Percentiles rank a stretch among this genome's conserved stretches.
Conservation (phyloP, 2,113 vertebrate species). For the Suncus etruscus region DNA sequence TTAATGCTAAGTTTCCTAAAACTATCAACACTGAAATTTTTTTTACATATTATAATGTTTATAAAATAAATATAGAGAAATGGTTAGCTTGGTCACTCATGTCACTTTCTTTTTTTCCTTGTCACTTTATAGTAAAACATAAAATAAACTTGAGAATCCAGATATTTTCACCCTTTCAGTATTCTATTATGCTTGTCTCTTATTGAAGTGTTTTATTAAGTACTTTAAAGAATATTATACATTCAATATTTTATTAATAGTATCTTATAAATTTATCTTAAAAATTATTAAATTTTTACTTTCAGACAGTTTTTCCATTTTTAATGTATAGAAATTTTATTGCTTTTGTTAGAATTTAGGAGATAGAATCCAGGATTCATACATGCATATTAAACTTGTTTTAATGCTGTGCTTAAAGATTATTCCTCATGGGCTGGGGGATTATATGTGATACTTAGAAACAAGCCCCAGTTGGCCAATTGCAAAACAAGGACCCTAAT, state of each 20-base stretch:
- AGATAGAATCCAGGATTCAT: too few relatives aligned
- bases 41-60: not conserved
- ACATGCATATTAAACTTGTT: too few relatives aligned
- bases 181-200: not conserved
- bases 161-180: not conserved
- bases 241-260: slow-evolving; percentile 36
- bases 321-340: not conserved
- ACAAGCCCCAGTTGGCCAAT: too few relatives aligned
- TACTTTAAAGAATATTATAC: not conserved
- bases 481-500: too few relatives aligned
- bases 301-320: not conserved
- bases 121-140: too few relatives aligned
- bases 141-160: not conserved
- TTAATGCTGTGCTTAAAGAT: too few relatives aligned
- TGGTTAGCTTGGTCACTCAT: not conserved
- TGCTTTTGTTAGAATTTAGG: too few relatives aligned
- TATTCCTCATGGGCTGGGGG: too few relatives aligned
- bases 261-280: not conserved
- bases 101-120: not conserved
- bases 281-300: slow-evolving; percentile 2
- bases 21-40: not conserved
- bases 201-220: not conserved
- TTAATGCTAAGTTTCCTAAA: not conserved
- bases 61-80: not conserved
- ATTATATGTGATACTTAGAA: too few relatives aligned